phyloP scores from a whole-genome alignment of 2,797 vertebrate species.

The Leptoclinus maculatus region DNA sequence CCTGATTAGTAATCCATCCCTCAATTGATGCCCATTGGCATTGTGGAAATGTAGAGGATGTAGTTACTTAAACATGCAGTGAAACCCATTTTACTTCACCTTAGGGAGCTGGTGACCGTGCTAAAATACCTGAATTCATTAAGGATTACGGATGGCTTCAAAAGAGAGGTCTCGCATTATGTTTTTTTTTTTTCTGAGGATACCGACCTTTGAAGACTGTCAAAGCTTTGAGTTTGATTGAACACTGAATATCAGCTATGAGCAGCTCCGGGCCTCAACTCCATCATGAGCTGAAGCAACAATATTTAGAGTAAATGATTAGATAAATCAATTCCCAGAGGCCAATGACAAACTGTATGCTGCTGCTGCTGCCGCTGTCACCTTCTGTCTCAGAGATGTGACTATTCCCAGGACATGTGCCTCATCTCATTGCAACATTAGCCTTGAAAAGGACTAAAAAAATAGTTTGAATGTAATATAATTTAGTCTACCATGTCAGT shows the following conservation, averaged over 20 bases:
- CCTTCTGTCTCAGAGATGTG: conserved; percentile 26
- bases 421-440: conserved; percentile 70
- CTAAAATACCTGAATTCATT: conserved; percentile 24
- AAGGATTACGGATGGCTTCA: conserved; percentile 11
- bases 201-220: background rate
- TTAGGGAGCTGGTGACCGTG: background rate
- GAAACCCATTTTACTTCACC: background rate
- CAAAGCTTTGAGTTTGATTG: background rate
- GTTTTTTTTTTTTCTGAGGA: background rate
- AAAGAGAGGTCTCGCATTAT: background rate
- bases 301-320: conserved; percentile 23
- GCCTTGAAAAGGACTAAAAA: conserved; percentile 77
- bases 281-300: background rate
- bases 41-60: background rate
- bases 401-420: conserved; percentile 58
- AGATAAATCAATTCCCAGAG: conserved; percentile 7
- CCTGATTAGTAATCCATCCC: conserved; percentile 13
- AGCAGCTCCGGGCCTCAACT: background rate
- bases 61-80: conserved; percentile 1
- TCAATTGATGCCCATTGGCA: background rate
- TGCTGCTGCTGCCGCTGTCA: conserved; percentile 29
- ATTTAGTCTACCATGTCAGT: conserved; percentile 81
- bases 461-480: conserved; percentile 80
- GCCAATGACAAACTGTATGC: background rate
- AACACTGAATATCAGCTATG: conserved; percentile 1